Conservation (phyloP, 2,113 vertebrate species). For the Beaufortia kweichowensis region DNA sequence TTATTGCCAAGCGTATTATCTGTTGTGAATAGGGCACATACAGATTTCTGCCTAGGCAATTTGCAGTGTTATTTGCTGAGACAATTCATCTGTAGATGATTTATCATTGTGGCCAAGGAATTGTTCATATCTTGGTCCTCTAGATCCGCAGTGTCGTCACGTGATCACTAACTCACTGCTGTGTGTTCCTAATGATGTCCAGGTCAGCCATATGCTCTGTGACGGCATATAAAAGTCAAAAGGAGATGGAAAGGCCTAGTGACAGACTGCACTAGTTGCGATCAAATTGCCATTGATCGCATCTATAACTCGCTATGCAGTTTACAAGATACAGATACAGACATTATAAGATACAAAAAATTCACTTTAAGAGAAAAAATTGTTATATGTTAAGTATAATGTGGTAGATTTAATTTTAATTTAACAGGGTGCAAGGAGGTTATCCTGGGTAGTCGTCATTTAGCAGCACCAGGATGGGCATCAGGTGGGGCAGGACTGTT, state of each 20-base stretch:
- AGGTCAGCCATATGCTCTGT: background rate
- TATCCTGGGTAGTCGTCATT: no score
- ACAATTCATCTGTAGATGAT: conserved; percentile 41
- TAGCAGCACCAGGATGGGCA: no score
- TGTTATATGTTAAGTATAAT: no score
- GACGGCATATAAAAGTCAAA: background rate
- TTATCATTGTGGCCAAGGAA: conserved; percentile 26
- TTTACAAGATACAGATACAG: no score
- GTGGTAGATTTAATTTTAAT: no score
- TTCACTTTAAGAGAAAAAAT: no score
- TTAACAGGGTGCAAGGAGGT: no score
- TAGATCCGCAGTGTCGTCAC: conserved; percentile 22
- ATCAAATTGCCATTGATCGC: no score
- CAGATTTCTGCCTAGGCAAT: conserved; percentile 10
- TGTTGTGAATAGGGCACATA: conserved; percentile 13
- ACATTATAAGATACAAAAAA: no score
- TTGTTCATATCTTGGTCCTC: conserved; percentile 40
- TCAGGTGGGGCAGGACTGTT: no score
- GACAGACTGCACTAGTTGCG: no score
- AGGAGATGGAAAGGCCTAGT: background rate
- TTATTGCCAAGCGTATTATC: conserved; percentile 32
- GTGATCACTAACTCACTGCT: conserved; percentile 24
- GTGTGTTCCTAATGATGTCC: conserved; percentile 9
- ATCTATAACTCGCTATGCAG: no score
- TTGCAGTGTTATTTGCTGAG: conserved; percentile 38